Conservation (phyloP, 2,113 vertebrate genomes). For the Actenoides lindsayi region DNA sequence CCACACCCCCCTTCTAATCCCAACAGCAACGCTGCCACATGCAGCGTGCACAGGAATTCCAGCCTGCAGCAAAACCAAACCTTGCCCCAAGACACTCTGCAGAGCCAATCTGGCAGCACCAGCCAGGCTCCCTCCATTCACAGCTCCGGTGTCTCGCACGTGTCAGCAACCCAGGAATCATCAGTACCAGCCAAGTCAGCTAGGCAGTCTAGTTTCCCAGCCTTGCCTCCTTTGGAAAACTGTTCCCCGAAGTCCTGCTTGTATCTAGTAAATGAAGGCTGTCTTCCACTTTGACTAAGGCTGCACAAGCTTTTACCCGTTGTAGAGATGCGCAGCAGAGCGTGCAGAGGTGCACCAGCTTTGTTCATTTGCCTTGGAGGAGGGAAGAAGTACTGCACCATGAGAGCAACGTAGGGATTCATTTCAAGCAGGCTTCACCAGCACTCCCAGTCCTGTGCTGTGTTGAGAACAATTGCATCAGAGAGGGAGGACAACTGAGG, state of each 20-base stretch:
- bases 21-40: not conserved
- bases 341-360: not conserved
- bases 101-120: not conserved
- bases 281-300: not conserved
- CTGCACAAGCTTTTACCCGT: not conserved
- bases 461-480: not conserved
- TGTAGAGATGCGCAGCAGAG: not conserved
- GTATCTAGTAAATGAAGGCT: not conserved
- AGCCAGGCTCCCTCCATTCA: not conserved
- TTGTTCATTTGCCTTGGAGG: not conserved
- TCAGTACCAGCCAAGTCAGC: not conserved
- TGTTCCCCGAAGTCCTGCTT: not conserved
- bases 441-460: not conserved
- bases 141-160: not conserved
- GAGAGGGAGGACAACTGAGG: not conserved
- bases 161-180: not conserved
- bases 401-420: not conserved
- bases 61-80: not conserved
- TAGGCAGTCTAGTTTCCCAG: not conserved
- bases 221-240: not conserved
- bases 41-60: not conserved
- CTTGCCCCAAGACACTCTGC: not conserved
- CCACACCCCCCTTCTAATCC: not conserved
- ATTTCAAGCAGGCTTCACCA: not conserved
- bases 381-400: not conserved